These are phyloP conservation scores for Heliornis fulica DNA, from an alignment of 2,113 vertebrate genomes.

Conservation along the genomic window DNA sequence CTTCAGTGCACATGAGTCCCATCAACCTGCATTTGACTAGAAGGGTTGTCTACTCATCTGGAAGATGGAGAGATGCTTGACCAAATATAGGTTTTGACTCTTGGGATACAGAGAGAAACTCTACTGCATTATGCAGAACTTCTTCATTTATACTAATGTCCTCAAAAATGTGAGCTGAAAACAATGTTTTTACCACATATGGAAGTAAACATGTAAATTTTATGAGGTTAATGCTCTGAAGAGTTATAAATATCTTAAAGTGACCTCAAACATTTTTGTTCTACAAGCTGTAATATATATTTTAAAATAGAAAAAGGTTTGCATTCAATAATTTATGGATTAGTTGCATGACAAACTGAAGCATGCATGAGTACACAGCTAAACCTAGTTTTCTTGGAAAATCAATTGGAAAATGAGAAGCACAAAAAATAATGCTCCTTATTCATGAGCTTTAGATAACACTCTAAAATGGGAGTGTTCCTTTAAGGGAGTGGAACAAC, in stretches of 20 bases:
- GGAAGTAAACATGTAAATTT: conserved; percentile 9
- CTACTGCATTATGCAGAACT: conserved; percentile 35
- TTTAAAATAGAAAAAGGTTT: conserved; percentile 52
- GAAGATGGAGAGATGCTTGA: conserved; percentile 4
- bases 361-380: conserved; percentile 1
- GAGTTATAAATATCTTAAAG: conserved; percentile 23
- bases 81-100: conserved; percentile 14
- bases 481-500: no score
- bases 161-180: conserved; percentile 29
- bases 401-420: not conserved
- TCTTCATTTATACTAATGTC: conserved; percentile 25
- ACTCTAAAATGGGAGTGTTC: not conserved
- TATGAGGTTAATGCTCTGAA: conserved; percentile 32
- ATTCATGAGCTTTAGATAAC: not conserved
- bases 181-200: not conserved
- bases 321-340: conserved; percentile 51
- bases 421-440: not conserved
- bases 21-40: conserved; percentile 18
- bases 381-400: conserved; percentile 42
- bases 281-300: conserved; percentile 41
- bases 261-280: conserved; percentile 36
- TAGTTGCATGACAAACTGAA: conserved; percentile 51
- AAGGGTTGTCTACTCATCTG: conserved; percentile 12
- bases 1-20: not conserved
- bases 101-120: not conserved